phyloP scores from a whole-genome alignment of 2,888 invertebrate genomes.

The Acronicta leporina region DNA sequence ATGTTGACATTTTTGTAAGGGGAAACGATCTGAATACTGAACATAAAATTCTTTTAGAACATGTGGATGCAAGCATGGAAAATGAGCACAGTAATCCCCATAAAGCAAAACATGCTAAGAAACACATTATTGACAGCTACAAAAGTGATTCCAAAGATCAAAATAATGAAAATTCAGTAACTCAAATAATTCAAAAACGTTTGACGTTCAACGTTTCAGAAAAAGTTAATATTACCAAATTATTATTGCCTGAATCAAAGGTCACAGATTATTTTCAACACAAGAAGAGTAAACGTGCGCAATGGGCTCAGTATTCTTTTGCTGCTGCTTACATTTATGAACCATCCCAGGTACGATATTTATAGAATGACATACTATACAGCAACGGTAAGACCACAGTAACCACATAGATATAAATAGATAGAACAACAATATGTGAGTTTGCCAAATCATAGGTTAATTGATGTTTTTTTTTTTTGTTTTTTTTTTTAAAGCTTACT shows the following conservation, averaged over 20 bases:
- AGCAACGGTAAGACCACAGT: too few relatives aligned
- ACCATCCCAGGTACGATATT: constrained; percentile 70
- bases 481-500: too few relatives aligned
- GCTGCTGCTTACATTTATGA: constrained; percentile 78
- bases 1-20: constrained; percentile 38
- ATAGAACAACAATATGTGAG: too few relatives aligned
- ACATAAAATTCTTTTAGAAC: constrained; percentile 58
- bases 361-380: too few relatives aligned
- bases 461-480: too few relatives aligned
- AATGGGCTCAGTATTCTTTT: constrained; percentile 76
- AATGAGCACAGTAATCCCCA: constrained; percentile 52
- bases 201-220: constrained; percentile 11
- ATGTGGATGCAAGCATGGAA: constrained; percentile 57
- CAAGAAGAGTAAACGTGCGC: constrained; percentile 30
- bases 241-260: constrained; percentile 4
- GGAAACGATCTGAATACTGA: constrained; percentile 37
- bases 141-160: constrained; percentile 8
- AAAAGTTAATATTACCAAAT: constrained; percentile 9
- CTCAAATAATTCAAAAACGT: constrained; percentile 7
- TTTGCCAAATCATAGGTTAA: too few relatives aligned
- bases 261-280: background rate
- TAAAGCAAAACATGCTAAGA: constrained; percentile 64
- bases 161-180: constrained; percentile 5
- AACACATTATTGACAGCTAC: constrained; percentile 59
- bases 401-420: too few relatives aligned